Conservation (phyloP, 2,113 vertebrate genomes). For the Emberiza fucata region DNA sequence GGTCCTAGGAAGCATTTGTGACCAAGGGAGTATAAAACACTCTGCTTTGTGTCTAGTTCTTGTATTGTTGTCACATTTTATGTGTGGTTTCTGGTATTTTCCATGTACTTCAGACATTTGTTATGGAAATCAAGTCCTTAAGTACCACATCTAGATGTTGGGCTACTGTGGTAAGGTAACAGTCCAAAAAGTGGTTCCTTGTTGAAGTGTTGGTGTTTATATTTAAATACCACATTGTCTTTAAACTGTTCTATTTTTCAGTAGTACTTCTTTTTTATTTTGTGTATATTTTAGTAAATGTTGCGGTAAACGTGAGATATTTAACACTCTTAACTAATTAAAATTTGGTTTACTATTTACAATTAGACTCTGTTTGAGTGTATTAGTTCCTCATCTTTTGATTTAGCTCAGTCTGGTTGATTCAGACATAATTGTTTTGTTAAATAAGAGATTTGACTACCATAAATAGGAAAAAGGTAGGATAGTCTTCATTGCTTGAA, state of each 20-base stretch:
- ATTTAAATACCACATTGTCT: neutral
- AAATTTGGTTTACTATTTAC: slow-evolving; percentile 53
- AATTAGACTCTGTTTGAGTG: slow-evolving; percentile 62
- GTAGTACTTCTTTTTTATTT: neutral
- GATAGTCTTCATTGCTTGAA: slow-evolving; percentile 48
- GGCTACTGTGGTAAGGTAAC: neutral
- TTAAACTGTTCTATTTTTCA: neutral
- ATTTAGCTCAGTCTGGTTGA: slow-evolving; percentile 65
- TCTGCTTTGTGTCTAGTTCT: neutral
- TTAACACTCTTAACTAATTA: slow-evolving; percentile 62
- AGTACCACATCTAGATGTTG: neutral
- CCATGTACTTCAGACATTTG: neutral
- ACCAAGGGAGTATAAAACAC: neutral
- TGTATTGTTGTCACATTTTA: neutral
- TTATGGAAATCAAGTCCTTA: neutral
- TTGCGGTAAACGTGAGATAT: neutral
- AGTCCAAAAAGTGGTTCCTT: neutral
- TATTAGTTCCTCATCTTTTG: slow-evolving; percentile 56
- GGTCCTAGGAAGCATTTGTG: neutral
- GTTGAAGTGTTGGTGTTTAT: neutral
- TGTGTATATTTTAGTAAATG: neutral
- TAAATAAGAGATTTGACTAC: slow-evolving; percentile 65
- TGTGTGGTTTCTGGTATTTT: neutral
- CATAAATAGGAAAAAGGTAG: slow-evolving; percentile 61
- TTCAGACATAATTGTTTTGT: slow-evolving; percentile 72